A percentile compares a stretch with the other conserved stretches of the same genome.
These are phyloP conservation scores for Squalus acanthias DNA, from an alignment of 2,797 vertebrate species.

Conservation along the genomic window DNA sequence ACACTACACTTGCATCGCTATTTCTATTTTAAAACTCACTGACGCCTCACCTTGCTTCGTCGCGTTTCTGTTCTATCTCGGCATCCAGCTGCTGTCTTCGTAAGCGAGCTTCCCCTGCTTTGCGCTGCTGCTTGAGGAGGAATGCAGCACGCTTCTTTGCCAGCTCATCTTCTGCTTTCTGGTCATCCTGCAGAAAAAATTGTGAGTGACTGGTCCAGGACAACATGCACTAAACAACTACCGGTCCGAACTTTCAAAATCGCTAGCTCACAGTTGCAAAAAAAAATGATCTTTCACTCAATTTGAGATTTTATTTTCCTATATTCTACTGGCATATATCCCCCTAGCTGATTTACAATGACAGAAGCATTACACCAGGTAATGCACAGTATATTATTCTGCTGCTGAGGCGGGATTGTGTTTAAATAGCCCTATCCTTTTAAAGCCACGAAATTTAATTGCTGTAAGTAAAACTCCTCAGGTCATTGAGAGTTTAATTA, in stretches of 20 bases:
- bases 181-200: slow-evolving; percentile 64
- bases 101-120: slow-evolving; percentile 83
- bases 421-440: neutral
- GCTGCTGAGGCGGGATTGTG: neutral
- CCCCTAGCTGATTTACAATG: neutral
- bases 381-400: neutral
- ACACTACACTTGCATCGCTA: neutral
- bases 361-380: neutral
- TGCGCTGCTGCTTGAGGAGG: slow-evolving; percentile 90
- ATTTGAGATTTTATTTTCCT: neutral
- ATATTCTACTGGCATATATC: neutral
- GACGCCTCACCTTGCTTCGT: slow-evolving; percentile 77
- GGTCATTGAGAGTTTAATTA: neutral
- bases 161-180: slow-evolving; percentile 92
- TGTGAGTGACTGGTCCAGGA: neutral
- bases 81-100: slow-evolving; percentile 84
- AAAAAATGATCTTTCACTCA: neutral
- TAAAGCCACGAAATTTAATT: neutral
- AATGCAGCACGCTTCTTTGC: slow-evolving; percentile 91
- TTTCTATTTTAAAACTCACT: neutral
- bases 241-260: neutral
- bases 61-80: slow-evolving; percentile 83
- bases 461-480: neutral
- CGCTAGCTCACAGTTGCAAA: neutral
- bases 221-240: neutral